Evolutionary conservation across 2,888 invertebrate genomes (phyloP).

Genomic region (Cryptocephalus primarius): DNA sequence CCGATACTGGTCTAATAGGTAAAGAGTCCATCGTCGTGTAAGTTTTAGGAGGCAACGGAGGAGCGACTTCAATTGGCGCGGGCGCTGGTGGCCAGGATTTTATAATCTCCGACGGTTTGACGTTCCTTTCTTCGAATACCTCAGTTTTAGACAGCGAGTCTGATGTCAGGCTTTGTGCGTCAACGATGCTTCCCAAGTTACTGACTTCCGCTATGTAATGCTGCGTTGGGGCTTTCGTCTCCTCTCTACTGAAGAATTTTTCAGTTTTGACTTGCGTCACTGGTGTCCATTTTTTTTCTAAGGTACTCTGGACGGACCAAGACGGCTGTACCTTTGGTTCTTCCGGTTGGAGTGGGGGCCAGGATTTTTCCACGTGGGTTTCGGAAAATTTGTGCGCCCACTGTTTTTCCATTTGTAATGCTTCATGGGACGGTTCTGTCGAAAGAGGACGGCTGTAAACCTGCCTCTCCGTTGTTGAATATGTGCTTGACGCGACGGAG

Average conservation of each 20-base stretch:
- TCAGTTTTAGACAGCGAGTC: constrained; percentile 20
- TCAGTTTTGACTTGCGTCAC: constrained; percentile 18
- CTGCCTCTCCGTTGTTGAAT: constrained; percentile 16
- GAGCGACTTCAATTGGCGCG: constrained; percentile 8
- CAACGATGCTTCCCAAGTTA: constrained; percentile 29
- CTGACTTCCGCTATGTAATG: constrained; percentile 37
- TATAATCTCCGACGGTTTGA: constrained; percentile 38
- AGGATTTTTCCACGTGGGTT: constrained; percentile 37
- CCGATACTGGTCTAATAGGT: constrained; percentile 32
- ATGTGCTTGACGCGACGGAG: constrained; percentile 18
- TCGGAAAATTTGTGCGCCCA: constrained; percentile 47
- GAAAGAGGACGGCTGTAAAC: constrained; percentile 21
- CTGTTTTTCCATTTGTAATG: constrained; percentile 54
- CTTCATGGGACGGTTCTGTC: constrained; percentile 46
- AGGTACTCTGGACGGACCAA: constrained; percentile 32
- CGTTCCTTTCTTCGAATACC: constrained; percentile 32
- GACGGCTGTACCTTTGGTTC: constrained; percentile 26
- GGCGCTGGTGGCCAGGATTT: constrained; percentile 39
- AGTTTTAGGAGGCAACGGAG: constrained; percentile 21
- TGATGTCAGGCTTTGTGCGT: constrained; percentile 22
- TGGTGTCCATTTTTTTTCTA: constrained; percentile 34
- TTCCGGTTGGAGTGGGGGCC: constrained; percentile 38
- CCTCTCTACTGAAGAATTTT: constrained; percentile 13
- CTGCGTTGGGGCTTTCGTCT: constrained; percentile 15
- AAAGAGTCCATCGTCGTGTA: constrained; percentile 19